Base-by-base conservation (phyloP, 2,888 invertebrate genomes). In the Lasioglossum vierecki region DNA sequence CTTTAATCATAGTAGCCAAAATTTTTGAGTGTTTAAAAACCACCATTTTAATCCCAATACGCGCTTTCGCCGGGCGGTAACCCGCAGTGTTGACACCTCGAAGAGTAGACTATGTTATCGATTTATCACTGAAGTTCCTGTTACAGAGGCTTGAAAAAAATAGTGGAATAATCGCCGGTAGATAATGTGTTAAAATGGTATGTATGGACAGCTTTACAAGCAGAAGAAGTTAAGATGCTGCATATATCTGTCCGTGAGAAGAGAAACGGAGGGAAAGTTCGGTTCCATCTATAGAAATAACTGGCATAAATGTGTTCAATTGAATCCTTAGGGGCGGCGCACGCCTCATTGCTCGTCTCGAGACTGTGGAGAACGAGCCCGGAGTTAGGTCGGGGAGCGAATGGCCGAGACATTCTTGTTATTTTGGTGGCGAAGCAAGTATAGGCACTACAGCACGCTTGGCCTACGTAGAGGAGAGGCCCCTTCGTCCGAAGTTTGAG, bases 401-500 rank as follows among this genome's bases (percentile, higher is more conserved):
- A 83, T 75, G 81, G 70, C 71, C 87, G 83, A 88, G 89, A 86
- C 82, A 90, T 91, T 93, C 92, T 93, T 92, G 92, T 93, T 93
- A 92, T 93, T 92, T 90, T 82, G 88, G 85, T 80, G 85, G 86
- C 77, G 84, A 75, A 82, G 84, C 89, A 89, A 90, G 84, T 80
- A 84, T 90, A 87, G 89, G 87, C 79, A 90, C 91, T 90, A 91
- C 80, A 89, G 92, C 91, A 93, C 91, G 92, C 92, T 88, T 93
- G 91, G 88, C 84, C 86, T 85, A 87, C 87, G 89, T 84, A 91
- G 91, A 89, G 91, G 84, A 92, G 84, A 92, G 92, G 90, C 91
- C 92, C 89, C 91, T 93, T 92, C 92, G 92, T 91, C 90, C 91
- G 90, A 94, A 94, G 92, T 94, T 94, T 90, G 93, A 92, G 92